These are phyloP conservation scores for Tortricodes alternella DNA, from an alignment of 2,888 invertebrate species.

Conservation along the genomic window DNA sequence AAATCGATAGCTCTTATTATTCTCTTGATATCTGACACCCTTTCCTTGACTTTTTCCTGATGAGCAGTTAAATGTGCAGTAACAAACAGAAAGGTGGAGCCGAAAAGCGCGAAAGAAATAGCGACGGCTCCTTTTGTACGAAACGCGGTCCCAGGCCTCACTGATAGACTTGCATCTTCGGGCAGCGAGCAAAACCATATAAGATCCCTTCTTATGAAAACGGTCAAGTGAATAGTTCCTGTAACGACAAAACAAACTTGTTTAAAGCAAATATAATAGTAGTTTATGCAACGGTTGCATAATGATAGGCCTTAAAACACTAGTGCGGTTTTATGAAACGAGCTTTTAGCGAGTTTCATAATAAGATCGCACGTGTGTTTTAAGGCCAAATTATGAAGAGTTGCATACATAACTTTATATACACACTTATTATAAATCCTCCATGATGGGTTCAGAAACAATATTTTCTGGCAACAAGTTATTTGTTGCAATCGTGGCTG, in stretches of 20 bases:
- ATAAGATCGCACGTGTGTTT: too few relatives aligned
- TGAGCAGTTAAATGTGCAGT: constrained; percentile 98
- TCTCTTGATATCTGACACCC: constrained; percentile 92
- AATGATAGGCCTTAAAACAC: too few relatives aligned
- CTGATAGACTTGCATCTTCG: constrained; percentile 93
- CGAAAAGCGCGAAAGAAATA: constrained; percentile 95
- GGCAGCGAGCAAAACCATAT: constrained; percentile 98
- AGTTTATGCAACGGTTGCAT: too few relatives aligned
- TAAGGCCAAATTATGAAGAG: too few relatives aligned
- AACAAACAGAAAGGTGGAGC: constrained; percentile 96
- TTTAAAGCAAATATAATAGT: too few relatives aligned
- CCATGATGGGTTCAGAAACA: too few relatives aligned
- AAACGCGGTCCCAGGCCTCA: constrained; percentile 94
- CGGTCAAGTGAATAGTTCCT: constrained; percentile 92
- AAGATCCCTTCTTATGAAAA: constrained; percentile 95
- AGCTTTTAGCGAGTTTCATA: too few relatives aligned
- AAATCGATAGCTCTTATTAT: constrained; percentile 92
- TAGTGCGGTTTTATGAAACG: too few relatives aligned
- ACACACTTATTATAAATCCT: too few relatives aligned
- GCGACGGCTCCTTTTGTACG: constrained; percentile 98
- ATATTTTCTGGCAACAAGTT: too few relatives aligned
- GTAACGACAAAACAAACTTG: constrained; percentile 30
- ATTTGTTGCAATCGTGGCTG: too few relatives aligned
- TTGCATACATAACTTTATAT: too few relatives aligned
- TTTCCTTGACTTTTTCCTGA: constrained; percentile 93